phyloP scores from a whole-genome alignment of 2,797 vertebrate species.

The Selene dorsalis region DNA sequence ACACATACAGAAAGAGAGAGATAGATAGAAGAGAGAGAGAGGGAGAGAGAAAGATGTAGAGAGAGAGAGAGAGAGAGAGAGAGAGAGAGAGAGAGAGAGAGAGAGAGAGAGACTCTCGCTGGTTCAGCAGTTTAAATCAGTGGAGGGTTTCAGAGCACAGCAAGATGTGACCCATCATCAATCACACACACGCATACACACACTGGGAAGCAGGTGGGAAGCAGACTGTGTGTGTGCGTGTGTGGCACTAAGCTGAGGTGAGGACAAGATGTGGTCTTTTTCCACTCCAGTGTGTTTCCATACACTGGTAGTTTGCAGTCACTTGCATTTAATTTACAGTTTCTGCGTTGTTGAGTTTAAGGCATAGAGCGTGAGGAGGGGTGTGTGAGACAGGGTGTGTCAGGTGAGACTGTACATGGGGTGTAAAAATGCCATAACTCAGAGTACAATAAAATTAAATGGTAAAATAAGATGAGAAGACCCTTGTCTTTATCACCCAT shows the following conservation, averaged over 20 bases:
- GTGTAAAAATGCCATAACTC: too few relatives aligned
- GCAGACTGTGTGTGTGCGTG: conserved; percentile 4
- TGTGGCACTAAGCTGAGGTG: conserved; percentile 20
- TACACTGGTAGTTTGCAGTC: conserved; percentile 26
- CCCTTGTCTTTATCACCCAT: too few relatives aligned
- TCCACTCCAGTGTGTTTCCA: conserved; percentile 41
- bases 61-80: neutral
- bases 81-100: neutral
- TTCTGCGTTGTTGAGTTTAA: conserved; percentile 1
- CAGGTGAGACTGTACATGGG: neutral
- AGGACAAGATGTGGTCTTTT: conserved; percentile 33
- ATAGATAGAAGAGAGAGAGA: neutral
- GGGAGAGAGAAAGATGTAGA: too few relatives aligned
- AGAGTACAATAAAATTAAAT: too few relatives aligned
- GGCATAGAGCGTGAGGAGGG: neutral
- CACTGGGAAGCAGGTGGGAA: conserved; percentile 24
- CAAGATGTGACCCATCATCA: conserved; percentile 68
- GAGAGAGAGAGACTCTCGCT: conserved; percentile 39
- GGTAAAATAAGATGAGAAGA: too few relatives aligned
- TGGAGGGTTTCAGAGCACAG: conserved; percentile 63
- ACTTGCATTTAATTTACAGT: conserved; percentile 29
- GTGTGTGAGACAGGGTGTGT: neutral
- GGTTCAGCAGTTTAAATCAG: conserved; percentile 71
- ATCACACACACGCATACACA: conserved; percentile 48
- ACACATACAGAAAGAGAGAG: neutral